Conservation (phyloP, 2,113 vertebrate genomes). For the Scolopax mira region DNA sequence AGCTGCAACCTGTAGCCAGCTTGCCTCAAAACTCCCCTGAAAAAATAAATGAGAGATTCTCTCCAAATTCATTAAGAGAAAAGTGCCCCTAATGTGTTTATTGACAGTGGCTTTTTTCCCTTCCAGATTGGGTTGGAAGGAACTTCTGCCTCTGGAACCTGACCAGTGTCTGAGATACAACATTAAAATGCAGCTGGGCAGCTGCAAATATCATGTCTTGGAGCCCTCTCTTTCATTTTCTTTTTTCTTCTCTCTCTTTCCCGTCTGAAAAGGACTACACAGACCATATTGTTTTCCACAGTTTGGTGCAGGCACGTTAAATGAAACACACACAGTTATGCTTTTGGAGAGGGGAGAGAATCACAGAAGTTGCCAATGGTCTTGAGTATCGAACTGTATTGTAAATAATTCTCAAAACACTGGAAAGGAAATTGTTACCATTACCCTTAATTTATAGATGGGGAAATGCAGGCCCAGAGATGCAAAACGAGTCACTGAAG, state of each 20-base stretch:
- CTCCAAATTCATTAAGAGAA: not conserved
- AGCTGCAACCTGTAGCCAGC: not conserved
- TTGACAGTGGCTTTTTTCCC: not conserved
- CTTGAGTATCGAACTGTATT: not conserved
- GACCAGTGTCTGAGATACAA: not conserved
- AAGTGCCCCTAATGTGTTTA: not conserved
- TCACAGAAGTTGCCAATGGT: not conserved
- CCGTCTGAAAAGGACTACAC: not conserved
- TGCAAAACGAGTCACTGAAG: not conserved
- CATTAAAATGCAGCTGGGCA: not conserved
- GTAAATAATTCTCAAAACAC: not conserved
- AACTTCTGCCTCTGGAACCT: not conserved
- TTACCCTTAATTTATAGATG: not conserved
- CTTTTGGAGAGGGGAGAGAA: not conserved
- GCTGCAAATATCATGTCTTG: not conserved
- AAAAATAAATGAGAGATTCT: not conserved
- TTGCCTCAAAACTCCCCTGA: not conserved
- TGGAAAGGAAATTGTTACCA: not conserved
- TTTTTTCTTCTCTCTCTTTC: not conserved
- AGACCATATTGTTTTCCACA: not conserved
- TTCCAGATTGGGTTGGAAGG: not conserved
- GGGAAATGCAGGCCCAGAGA: not conserved
- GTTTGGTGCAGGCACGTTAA: not conserved
- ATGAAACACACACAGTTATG: fast-evolving
- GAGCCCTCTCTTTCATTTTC: not conserved